Conservation (phyloP, 2,113 vertebrate genomes). For the Xiphias gladius region DNA sequence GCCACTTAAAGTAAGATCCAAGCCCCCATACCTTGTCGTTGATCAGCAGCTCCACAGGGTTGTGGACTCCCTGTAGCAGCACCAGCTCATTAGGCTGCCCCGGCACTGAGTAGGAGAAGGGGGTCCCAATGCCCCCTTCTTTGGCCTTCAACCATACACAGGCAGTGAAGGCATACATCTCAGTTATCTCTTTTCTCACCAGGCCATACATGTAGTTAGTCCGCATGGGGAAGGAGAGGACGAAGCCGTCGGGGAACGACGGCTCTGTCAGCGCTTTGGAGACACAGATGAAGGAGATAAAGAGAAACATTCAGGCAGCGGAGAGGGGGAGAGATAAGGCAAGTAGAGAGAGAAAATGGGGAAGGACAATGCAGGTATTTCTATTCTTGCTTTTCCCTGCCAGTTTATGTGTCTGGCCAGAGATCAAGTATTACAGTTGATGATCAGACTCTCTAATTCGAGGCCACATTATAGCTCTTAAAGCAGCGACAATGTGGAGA, state of each 20-base stretch:
- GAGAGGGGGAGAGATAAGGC: neutral
- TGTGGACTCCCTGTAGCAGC: slow-evolving; percentile 91
- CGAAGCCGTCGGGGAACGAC: slow-evolving; percentile 90
- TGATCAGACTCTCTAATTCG: slow-evolving; percentile 39
- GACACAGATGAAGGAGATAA: slow-evolving; percentile 24
- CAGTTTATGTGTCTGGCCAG: neutral
- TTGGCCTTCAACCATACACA: slow-evolving; percentile 94
- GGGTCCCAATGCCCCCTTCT: slow-evolving; percentile 91
- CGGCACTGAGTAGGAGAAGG: slow-evolving; percentile 95
- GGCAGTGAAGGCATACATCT: slow-evolving; percentile 95
- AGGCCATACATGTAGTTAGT: slow-evolving; percentile 98
- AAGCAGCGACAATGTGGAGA: slow-evolving; percentile 15
- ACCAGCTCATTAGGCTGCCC: slow-evolving; percentile 96
- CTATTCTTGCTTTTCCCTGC: slow-evolving; percentile 17
- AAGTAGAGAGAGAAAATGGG: neutral
- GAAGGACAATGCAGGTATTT: neutral
- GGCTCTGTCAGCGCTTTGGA: slow-evolving; percentile 81
- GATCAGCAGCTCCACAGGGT: slow-evolving; percentile 96
- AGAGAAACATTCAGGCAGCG: slow-evolving; percentile 3
- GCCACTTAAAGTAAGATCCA: neutral
- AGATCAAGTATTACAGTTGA: slow-evolving; percentile 35
- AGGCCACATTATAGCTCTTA: slow-evolving; percentile 35
- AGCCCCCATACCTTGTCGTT: slow-evolving; percentile 90
- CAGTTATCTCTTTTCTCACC: slow-evolving; percentile 91
- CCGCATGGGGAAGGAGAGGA: slow-evolving; percentile 92